These are phyloP conservation scores for Pantherophis vulpinus DNA, from an alignment of 2,797 vertebrate species.

Conservation along the genomic window DNA sequence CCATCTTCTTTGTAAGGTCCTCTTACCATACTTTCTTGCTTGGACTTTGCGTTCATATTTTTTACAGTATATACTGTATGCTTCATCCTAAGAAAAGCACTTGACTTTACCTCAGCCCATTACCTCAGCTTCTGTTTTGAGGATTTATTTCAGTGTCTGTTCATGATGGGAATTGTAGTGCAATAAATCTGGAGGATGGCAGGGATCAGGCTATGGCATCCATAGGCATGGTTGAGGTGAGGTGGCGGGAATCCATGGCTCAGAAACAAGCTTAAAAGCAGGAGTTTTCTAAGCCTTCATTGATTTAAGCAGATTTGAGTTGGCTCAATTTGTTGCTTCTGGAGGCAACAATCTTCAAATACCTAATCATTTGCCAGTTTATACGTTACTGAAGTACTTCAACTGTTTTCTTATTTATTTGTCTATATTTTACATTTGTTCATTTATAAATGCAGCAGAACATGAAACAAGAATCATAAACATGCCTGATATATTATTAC, in stretches of 20 bases:
- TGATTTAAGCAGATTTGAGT: neutral
- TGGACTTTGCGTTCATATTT: neutral
- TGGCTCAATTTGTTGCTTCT: neutral
- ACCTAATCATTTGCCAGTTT: neutral
- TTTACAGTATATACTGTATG: neutral
- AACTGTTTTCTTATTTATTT: neutral
- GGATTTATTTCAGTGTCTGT: neutral
- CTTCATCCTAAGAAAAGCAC: neutral
- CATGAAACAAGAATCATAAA: neutral
- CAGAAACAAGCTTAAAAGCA: neutral
- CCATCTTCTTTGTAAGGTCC: neutral
- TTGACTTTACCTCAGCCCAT: neutral
- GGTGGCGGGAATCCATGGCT: neutral
- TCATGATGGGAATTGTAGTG: neutral
- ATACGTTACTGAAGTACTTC: neutral
- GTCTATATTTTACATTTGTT: neutral
- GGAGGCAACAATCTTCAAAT: neutral
- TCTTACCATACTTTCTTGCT: neutral
- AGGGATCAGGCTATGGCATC: neutral
- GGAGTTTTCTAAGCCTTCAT: neutral
- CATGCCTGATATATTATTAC: neutral
- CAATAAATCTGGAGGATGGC: neutral
- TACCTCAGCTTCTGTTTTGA: neutral
- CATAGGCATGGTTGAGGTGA: neutral
- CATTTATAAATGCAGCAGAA: neutral